phyloP scores from a whole-genome alignment of 1,140 invertebrate species.

The Drosophila navojoa region DNA sequence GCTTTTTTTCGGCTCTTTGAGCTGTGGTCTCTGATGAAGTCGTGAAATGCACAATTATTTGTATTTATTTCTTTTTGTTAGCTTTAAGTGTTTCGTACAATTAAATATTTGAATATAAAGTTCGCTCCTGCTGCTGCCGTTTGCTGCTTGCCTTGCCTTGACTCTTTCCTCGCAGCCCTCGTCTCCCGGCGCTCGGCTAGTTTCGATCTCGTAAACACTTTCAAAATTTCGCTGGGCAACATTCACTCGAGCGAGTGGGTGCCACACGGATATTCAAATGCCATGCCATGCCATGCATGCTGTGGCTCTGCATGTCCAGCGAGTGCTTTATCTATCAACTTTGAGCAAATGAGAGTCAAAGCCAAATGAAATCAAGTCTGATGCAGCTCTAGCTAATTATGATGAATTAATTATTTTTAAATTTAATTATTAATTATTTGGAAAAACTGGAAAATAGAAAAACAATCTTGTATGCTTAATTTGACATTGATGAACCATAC shows the following conservation, averaged over 20 bases:
- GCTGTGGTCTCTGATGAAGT: slow-evolving; percentile 45
- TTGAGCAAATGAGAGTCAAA: not conserved
- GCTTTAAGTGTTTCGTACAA: slow-evolving; percentile 50
- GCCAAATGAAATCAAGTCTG: too few relatives aligned
- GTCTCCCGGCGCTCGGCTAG: slow-evolving; percentile 6
- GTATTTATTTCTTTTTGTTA: slow-evolving; percentile 24
- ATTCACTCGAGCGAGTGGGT: slow-evolving; percentile 38
- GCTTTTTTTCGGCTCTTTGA: slow-evolving; percentile 36
- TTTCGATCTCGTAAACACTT: slow-evolving; percentile 32
- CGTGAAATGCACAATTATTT: slow-evolving; percentile 61
- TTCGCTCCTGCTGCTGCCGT: slow-evolving; percentile 6
- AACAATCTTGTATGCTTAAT: too few relatives aligned
- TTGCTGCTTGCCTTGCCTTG: not conserved
- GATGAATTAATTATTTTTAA: too few relatives aligned
- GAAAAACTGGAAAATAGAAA: too few relatives aligned
- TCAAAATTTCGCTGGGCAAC: slow-evolving; percentile 41
- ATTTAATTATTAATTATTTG: too few relatives aligned
- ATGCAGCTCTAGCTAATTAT: too few relatives aligned
- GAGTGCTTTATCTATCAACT: not conserved
- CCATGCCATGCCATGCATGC: not conserved
- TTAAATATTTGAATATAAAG: slow-evolving; percentile 69
- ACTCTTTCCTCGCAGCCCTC: too few relatives aligned
- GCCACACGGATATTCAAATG: slow-evolving; percentile 21
- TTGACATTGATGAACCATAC: too few relatives aligned
- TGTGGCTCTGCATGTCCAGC: not conserved